Evolutionary conservation across 2,113 vertebrate species (phyloP), one percentile per base, ranked within the genome.

Genomic region (Centropus unirufus): DNA sequence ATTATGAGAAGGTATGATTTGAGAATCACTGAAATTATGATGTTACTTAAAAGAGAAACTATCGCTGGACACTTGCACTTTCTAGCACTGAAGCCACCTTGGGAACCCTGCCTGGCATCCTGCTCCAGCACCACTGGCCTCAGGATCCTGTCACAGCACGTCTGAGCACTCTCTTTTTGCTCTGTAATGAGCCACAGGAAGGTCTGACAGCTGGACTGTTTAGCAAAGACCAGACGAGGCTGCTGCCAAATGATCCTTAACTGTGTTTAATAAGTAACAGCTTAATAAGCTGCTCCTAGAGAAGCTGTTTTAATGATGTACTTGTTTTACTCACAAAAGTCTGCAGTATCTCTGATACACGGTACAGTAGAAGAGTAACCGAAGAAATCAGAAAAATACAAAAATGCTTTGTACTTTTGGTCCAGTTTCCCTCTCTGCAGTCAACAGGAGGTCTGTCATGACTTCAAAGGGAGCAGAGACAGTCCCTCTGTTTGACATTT

Each of bases 381-480:
- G 52, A 87, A 44, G 36, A 68, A 89, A 83, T 59, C 26, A 40
- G 58, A 89, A 67, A 72, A 21, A 85, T 88, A 81, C 30, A 83
- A 51, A 78, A 69, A 12, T 36, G 10, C 66, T 89, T 79, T 78
- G 17, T 91, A 81, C 22, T 88, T 85, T 42, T 77, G 39, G 61
- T 88, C 49, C 40, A 46, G 49, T 67, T 88, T 85, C 8, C 12
- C 19, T 61, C 26, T 85, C 54, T 73, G 39, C 40, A 79, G 42
- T 77, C 78, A 92, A 87, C 75, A 62, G 39, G 51, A 95, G 74
- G 27, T 63, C 93, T 91, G 58, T 68, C 66, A 76, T 89, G 57
- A 83, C 66, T 91, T 95, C 94, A 96, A 95, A 96, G 66, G 27
- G 12, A 82, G 39, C 51, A 94, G 51, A 74, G 89, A 46, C 10